A percentile compares a stretch with the other conserved stretches of the same genome.
These are phyloP conservation scores for Cynaeus angustus DNA, from an alignment of 2,888 invertebrate genomes.

Conservation along the genomic window DNA sequence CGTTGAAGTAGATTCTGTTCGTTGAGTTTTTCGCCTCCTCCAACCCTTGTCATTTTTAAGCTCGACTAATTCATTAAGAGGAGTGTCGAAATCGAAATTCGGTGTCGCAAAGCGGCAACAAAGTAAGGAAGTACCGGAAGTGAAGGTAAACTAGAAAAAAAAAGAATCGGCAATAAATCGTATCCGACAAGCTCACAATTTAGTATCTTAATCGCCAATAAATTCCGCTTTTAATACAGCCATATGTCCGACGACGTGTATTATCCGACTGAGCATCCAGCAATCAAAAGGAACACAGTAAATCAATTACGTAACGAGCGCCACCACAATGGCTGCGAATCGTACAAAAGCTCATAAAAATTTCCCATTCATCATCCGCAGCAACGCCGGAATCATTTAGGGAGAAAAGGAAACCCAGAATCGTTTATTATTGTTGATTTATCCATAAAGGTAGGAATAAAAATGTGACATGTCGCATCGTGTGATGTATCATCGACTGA, in stretches of 20 bases:
- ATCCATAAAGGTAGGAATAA: conserved; percentile 13
- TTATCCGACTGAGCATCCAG: conserved; percentile 39
- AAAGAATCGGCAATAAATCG: conserved; percentile 39
- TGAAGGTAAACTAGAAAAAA: conserved; percentile 30
- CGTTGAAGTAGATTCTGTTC: too few relatives aligned
- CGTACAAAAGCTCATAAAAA: conserved; percentile 42
- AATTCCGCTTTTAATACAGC: conserved; percentile 47
- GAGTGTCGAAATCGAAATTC: not conserved
- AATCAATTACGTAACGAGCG: conserved; percentile 49
- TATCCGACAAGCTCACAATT: conserved; percentile 39
- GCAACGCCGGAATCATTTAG: conserved; percentile 23
- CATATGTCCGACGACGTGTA: conserved; percentile 49
- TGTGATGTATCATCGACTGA: conserved; percentile 23
- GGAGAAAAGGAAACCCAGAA: conserved; percentile 35
- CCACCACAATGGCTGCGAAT: conserved; percentile 42
- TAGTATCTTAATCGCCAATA: conserved; percentile 49
- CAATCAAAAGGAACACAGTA: conserved; percentile 49
- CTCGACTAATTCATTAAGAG: not conserved
- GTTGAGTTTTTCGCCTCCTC: too few relatives aligned
- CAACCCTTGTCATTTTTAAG: too few relatives aligned
- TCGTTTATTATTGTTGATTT: conserved; percentile 43
- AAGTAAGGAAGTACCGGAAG: conserved; percentile 16
- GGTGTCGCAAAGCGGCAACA: conserved; percentile 9
- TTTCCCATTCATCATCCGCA: conserved; percentile 37
- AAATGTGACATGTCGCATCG: conserved; percentile 24